Percentiles rank a stretch among this genome's conserved stretches.
Conservation (phyloP, 2,888 invertebrate genomes). For the Oxystoma pomonae region DNA sequence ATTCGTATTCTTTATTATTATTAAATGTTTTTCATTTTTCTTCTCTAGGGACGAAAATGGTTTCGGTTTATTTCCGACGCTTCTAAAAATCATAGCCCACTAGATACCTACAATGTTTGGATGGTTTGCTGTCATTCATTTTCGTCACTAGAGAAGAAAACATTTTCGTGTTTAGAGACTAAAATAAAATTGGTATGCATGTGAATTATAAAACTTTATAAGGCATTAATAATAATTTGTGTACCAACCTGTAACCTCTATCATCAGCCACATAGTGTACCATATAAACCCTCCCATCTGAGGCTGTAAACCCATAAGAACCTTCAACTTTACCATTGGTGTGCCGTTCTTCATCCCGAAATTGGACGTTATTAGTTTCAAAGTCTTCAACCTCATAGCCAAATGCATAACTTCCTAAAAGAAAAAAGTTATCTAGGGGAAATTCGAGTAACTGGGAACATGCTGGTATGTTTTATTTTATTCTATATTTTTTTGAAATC, state of each 20-base stretch:
- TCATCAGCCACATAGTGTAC: conserved; percentile 64
- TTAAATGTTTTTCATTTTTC: too few relatives aligned
- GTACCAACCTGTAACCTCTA: conserved; percentile 62
- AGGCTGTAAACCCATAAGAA: conserved; percentile 66
- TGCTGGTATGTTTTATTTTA: too few relatives aligned
- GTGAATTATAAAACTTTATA: background rate
- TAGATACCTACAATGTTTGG: too few relatives aligned
- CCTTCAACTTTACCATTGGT: conserved; percentile 69
- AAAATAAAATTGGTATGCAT: background rate
- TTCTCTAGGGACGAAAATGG: too few relatives aligned
- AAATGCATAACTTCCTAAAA: conserved; percentile 61
- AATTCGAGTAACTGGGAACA: conserved; percentile 1
- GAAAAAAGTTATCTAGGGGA: conserved; percentile 49
- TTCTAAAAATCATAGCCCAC: too few relatives aligned
- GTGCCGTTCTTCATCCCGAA: conserved; percentile 64
- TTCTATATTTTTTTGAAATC: too few relatives aligned
- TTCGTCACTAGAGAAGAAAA: too few relatives aligned
- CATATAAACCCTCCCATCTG: conserved; percentile 57
- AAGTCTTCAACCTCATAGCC: conserved; percentile 68
- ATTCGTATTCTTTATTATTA: too few relatives aligned
- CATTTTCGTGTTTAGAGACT: too few relatives aligned
- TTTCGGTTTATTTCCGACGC: too few relatives aligned
- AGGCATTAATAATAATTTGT: conserved; percentile 14
- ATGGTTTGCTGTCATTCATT: too few relatives aligned
- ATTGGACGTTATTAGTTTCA: conserved; percentile 62